Evolutionary conservation across 2,797 vertebrate genomes (phyloP).

Genomic region (Podarcis lilfordi): DNA sequence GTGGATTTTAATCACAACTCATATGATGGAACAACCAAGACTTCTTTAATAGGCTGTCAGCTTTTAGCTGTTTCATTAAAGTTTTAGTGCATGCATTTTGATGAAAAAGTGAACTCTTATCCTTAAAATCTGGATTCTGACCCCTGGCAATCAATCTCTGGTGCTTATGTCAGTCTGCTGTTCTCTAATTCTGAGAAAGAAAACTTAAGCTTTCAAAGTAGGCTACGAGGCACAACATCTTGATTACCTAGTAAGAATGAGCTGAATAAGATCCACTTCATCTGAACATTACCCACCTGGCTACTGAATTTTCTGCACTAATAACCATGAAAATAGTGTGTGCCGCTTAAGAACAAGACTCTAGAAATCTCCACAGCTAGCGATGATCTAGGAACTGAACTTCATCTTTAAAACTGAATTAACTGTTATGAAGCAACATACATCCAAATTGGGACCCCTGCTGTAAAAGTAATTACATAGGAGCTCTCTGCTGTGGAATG

Average conservation of each 20-base stretch:
- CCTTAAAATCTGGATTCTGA: background rate
- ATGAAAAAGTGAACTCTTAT: background rate
- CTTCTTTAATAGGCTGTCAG: background rate
- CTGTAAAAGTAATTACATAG: background rate
- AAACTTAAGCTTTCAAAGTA: constrained; percentile 12
- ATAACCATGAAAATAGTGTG: constrained; percentile 21
- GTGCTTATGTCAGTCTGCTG: background rate
- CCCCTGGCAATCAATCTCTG: background rate
- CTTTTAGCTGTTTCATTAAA: background rate
- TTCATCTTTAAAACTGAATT: background rate
- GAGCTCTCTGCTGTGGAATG: background rate
- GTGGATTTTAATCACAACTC: background rate
- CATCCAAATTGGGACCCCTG: background rate
- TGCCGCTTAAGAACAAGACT: background rate
- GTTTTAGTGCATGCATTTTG: background rate
- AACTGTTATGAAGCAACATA: background rate
- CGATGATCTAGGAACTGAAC: background rate
- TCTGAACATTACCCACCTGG: background rate
- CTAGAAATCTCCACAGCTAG: background rate
- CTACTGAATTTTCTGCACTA: constrained; percentile 24
- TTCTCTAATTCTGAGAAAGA: background rate
- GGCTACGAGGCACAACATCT: background rate
- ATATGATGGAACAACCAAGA: background rate
- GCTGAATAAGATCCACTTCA: background rate
- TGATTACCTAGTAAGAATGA: background rate